A percentile compares a stretch with the other conserved stretches of the same genome.
Conservation (phyloP, 2,888 invertebrate species). For the Chrysodeixis includens region DNA sequence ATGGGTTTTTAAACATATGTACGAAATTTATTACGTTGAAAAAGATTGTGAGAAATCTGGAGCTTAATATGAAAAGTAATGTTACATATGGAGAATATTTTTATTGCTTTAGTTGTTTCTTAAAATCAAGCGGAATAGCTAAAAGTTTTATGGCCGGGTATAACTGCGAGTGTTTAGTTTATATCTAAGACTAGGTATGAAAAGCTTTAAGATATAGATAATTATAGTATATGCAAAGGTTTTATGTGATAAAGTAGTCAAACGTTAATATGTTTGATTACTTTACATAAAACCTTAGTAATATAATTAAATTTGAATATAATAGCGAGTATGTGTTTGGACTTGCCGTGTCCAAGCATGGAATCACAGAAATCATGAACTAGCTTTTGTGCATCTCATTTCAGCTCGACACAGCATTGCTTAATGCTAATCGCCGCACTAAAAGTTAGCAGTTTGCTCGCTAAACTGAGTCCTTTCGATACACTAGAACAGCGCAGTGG, state of each 20-base stretch:
- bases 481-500: neutral
- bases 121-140: neutral
- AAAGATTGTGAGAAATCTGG: conserved; percentile 6
- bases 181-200: too few species aligned
- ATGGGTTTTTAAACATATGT: conserved; percentile 33
- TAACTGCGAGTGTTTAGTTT: too few species aligned
- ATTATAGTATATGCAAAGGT: too few species aligned
- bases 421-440: conserved; percentile 1
- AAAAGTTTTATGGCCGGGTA: neutral
- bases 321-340: too few species aligned
- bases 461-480: conserved; percentile 4
- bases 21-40: conserved; percentile 14
- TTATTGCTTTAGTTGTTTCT: neutral
- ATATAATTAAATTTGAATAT: too few species aligned
- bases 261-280: too few species aligned
- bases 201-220: too few species aligned
- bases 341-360: too few species aligned
- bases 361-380: neutral
- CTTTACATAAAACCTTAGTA: too few species aligned
- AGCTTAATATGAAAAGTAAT: neutral
- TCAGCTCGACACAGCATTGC: neutral
- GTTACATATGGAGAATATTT: neutral
- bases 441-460: conserved; percentile 1
- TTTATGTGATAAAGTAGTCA: too few species aligned
- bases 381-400: conserved; percentile 1